These are phyloP conservation scores for Propithecus deckenii DNA, from an alignment of 2,797 vertebrate genomes.

Conservation along the genomic window DNA sequence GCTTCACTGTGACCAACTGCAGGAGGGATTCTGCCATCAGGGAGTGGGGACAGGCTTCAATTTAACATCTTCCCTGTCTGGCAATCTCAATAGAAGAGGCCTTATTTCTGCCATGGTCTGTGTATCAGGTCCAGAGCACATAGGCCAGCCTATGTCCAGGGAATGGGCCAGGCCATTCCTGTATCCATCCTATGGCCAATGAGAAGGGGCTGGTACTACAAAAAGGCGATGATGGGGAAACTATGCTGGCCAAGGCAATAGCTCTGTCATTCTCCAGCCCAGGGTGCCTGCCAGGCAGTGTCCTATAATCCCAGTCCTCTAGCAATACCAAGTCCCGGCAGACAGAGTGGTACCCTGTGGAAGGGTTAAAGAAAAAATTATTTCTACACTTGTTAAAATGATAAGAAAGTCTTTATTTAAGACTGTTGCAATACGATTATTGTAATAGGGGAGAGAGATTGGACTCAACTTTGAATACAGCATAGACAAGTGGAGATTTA, in stretches of 20 bases:
- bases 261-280: not conserved
- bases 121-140: not conserved
- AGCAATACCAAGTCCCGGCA: not conserved
- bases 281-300: rapidly evolving
- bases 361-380: not conserved
- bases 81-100: not conserved
- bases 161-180: not conserved
- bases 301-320: not conserved
- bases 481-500: not conserved
- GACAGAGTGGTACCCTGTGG: not conserved
- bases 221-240: not conserved
- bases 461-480: not conserved
- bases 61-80: not conserved
- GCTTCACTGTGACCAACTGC: not conserved
- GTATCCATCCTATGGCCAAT: not conserved
- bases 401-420: slow-evolving; percentile 25
- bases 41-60: not conserved
- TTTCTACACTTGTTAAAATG: slow-evolving; percentile 23
- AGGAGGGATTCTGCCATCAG: not conserved
- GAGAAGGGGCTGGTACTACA: not conserved
- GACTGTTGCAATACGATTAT: not conserved
- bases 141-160: not conserved
- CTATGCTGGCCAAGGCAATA: not conserved
- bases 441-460: not conserved
- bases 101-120: not conserved